phyloP scores from a whole-genome alignment of 1,140 invertebrate genomes.

The Pteromalus puparum region DNA sequence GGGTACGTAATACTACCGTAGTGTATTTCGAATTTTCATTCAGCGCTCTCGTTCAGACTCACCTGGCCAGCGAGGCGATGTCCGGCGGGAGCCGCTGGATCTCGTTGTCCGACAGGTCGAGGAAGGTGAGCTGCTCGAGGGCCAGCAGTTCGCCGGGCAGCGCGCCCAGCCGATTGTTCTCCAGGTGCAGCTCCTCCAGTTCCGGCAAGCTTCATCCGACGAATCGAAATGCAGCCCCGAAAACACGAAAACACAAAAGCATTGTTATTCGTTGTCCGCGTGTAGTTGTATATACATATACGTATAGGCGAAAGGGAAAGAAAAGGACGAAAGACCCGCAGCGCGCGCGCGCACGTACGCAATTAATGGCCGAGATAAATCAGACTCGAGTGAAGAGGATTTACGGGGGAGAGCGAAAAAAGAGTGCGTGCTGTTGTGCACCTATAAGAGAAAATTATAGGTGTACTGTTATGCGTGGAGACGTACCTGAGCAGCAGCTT shows the following conservation, averaged over 20 bases:
- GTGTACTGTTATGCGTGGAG: too few relatives aligned
- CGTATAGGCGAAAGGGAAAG: background rate
- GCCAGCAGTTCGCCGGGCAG: conserved; percentile 79
- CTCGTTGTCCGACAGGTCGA: conserved; percentile 84
- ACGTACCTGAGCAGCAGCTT: conserved; percentile 66
- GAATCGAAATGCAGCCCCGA: background rate
- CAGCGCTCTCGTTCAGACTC: conserved; percentile 74
- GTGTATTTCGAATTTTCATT: too few relatives aligned
- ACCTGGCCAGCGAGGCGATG: conserved; percentile 80
- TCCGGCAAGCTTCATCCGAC: conserved; percentile 71
- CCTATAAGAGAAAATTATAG: too few relatives aligned
- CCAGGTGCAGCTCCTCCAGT: conserved; percentile 77
- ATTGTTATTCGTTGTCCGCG: too few relatives aligned
- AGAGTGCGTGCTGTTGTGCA: too few relatives aligned
- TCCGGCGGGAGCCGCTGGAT: conserved; percentile 79
- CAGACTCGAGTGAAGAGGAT: conserved; percentile 36
- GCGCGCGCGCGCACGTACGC: background rate
- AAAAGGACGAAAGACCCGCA: conserved; percentile 19
- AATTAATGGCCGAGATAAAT: conserved; percentile 51
- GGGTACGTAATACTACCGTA: too few relatives aligned
- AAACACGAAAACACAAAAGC: background rate
- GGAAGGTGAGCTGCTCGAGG: conserved; percentile 77
- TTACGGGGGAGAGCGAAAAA: conserved; percentile 2
- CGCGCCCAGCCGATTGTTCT: conserved; percentile 77
- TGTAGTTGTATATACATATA: too few relatives aligned